A percentile compares a stretch with the other conserved stretches of the same genome.
Evolutionary conservation across 2,888 invertebrate genomes (phyloP).

Genomic region (Cantharis flavilabris): DNA sequence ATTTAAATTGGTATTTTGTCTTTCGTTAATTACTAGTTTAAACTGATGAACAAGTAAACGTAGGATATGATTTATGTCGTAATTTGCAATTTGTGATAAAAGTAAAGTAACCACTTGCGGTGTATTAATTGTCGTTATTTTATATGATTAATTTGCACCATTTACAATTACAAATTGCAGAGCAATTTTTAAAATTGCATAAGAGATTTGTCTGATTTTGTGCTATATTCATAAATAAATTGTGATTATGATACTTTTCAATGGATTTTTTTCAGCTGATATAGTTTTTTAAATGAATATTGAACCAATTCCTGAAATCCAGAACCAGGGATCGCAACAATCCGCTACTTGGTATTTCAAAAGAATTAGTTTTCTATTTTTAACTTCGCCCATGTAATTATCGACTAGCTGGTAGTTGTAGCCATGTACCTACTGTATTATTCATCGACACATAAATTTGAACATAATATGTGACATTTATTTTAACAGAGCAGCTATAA

Average conservation of each 20-base stretch:
- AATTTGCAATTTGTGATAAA: not conserved
- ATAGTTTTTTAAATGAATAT: no score
- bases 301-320: no score
- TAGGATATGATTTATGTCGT: not conserved
- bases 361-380: not conserved
- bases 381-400: not conserved
- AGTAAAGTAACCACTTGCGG: not conserved
- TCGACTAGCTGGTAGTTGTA: not conserved
- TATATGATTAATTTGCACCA: not conserved
- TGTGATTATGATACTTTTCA: no score
- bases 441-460: not conserved
- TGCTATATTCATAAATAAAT: no score
- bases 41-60: not conserved
- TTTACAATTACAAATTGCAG: not conserved
- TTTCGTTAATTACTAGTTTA: not conserved
- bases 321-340: no score
- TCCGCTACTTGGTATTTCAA: not conserved
- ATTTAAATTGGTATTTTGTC: not conserved
- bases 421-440: not conserved
- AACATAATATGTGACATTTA: not conserved
- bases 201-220: no score
- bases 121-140: not conserved
- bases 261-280: no score
- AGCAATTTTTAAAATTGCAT: not conserved
- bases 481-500: not conserved